phyloP scores from a whole-genome alignment of 2,888 invertebrate species.

The Sipha maydis region DNA sequence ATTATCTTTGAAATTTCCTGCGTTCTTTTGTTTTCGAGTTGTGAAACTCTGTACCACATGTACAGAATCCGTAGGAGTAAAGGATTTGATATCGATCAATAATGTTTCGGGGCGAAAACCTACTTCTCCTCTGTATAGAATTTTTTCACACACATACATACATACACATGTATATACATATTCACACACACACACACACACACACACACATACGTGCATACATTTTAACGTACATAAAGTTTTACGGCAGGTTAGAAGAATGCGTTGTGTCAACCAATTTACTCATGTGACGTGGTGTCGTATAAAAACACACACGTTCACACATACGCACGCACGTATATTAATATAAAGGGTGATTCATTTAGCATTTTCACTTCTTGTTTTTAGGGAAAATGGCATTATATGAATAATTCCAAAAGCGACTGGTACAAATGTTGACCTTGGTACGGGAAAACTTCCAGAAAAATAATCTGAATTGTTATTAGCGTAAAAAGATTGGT shows the following conservation, averaged over 20 bases:
- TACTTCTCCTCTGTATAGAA: neutral
- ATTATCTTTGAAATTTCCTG: neutral
- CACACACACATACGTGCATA: neutral
- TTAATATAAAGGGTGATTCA: too few relatives aligned
- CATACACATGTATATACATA: too few relatives aligned
- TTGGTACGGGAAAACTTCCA: too few relatives aligned
- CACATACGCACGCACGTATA: too few relatives aligned
- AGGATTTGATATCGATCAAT: neutral
- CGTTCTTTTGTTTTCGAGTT: neutral
- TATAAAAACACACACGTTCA: neutral
- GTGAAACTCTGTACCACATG: neutral
- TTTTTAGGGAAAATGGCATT: too few relatives aligned
- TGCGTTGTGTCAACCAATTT: neutral
- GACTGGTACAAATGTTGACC: too few relatives aligned
- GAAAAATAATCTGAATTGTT: too few relatives aligned
- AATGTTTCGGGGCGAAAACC: neutral
- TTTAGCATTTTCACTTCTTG: too few relatives aligned
- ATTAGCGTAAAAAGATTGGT: too few relatives aligned
- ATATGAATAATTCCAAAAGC: too few relatives aligned
- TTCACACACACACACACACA: neutral
- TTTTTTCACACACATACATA: neutral
- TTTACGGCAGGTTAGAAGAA: neutral
- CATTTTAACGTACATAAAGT: neutral
- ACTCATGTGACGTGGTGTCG: neutral
- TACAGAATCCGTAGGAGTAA: neutral